These are phyloP conservation scores for Orthosia gothica DNA, from an alignment of 2,888 invertebrate genomes.

Conservation along the genomic window DNA sequence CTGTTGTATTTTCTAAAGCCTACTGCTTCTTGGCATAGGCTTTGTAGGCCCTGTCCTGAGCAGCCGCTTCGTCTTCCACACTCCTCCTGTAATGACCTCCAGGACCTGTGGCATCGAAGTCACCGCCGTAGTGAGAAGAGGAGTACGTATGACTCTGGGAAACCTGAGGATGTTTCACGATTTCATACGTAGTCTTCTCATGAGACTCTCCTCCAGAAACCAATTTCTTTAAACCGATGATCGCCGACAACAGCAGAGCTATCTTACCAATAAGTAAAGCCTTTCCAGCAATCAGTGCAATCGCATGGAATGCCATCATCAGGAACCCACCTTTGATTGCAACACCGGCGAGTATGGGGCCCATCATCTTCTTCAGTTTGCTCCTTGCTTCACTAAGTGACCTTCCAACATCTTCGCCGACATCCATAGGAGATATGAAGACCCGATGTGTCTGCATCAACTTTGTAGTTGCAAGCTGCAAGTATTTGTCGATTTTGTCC, in stretches of 20 bases:
- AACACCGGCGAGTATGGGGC: conserved; percentile 93
- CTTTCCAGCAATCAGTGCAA: conserved; percentile 95
- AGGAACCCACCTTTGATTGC: conserved; percentile 94
- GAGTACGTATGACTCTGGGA: conserved; percentile 95
- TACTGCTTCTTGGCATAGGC: conserved; percentile 89
- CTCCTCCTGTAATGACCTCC: conserved; percentile 92
- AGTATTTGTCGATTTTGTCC: conserved; percentile 92
- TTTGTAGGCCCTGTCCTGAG: conserved; percentile 93
- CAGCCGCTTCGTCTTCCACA: conserved; percentile 92
- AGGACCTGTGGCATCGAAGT: conserved; percentile 91
- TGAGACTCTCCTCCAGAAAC: conserved; percentile 93
- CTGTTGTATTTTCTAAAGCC: conserved; percentile 61
- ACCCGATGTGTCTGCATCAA: conserved; percentile 92
- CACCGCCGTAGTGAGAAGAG: conserved; percentile 93
- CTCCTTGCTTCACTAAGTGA: conserved; percentile 91
- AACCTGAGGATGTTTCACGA: conserved; percentile 96
- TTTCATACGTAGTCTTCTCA: conserved; percentile 96
- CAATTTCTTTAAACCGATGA: conserved; percentile 95
- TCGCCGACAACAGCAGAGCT: conserved; percentile 95
- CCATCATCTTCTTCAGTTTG: conserved; percentile 93
- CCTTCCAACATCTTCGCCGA: conserved; percentile 87
- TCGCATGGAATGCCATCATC: conserved; percentile 94
- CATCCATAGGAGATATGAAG: conserved; percentile 87
- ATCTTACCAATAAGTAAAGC: conserved; percentile 96
- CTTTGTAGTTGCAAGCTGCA: conserved; percentile 90